Evolutionary conservation across 2,113 vertebrate species (phyloP).

Genomic region (Cephalopholis sonnerati): DNA sequence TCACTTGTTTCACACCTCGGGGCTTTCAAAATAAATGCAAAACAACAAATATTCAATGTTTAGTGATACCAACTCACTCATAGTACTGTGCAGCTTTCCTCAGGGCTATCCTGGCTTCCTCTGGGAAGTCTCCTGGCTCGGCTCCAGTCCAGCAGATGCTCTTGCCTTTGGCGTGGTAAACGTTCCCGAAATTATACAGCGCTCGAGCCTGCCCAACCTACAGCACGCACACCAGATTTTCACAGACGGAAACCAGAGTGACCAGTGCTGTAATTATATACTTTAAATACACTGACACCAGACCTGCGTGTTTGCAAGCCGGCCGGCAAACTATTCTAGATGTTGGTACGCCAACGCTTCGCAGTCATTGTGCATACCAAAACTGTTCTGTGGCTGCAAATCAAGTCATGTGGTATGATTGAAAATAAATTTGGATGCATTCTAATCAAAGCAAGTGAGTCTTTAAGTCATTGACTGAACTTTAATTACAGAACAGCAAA

Average conservation of each 20-base stretch:
- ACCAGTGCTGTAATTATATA: conserved; percentile 78
- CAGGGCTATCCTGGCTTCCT: conserved; percentile 91
- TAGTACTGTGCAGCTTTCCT: conserved; percentile 95
- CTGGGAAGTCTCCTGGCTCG: conserved; percentile 93
- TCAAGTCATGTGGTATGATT: conserved; percentile 24
- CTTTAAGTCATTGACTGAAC: neutral
- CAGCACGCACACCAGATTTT: conserved; percentile 73
- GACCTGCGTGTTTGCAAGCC: conserved; percentile 50
- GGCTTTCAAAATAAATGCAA: conserved; percentile 6
- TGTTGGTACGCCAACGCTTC: neutral
- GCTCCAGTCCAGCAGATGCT: conserved; percentile 91
- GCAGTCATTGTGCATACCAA: conserved; percentile 22
- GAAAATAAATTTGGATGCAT: conserved; percentile 37
- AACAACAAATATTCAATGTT: conserved; percentile 17
- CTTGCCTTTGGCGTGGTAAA: conserved; percentile 97
- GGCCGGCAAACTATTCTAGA: conserved; percentile 65
- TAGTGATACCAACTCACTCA: conserved; percentile 88
- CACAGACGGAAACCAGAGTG: conserved; percentile 67
- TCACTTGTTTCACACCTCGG: neutral
- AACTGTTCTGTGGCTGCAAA: conserved; percentile 34
- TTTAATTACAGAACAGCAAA: conserved; percentile 13
- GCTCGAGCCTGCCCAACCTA: conserved; percentile 98
- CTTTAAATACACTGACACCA: conserved; percentile 78
- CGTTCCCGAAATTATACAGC: conserved; percentile 98
- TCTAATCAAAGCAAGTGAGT: conserved; percentile 23